Evolutionary conservation across 2,888 invertebrate species (phyloP), one percentile per base, ranked within the genome.

Genomic region (Phaonia tiefii): DNA sequence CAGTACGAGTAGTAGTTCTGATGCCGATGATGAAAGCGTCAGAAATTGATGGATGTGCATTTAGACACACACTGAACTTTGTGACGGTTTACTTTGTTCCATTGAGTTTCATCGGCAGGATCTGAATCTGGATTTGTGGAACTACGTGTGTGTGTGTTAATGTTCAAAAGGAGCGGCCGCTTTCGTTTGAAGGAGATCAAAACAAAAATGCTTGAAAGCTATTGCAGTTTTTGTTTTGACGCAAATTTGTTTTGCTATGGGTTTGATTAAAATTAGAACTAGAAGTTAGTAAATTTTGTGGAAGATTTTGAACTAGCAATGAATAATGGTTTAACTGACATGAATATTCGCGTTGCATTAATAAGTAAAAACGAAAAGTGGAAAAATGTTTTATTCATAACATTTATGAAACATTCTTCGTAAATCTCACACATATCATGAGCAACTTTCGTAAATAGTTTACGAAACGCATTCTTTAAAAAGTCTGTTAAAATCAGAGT

Each of bases 1-100:
- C 22, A 22, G 22, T 2, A 15, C 4, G 42, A 17, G n/a, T n/a
- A n/a, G n/a, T n/a, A n/a, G n/a, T 22, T 22, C 42, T 58, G 25
- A n/a, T 37, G 39, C 10, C 56, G 46, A 58, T 88, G 89, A 89
- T 87, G 88, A 87, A 88, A 88, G 89, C 88, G 86, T 87, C 88
- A 88, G 87, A 87, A 88, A 86, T 88, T 88, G 88, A 88, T 88
- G 88, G 88, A 88, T 88, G 89, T 83, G 73, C 75, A 74, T 80
- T 75, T 75, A 73, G 75, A 75, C 77, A 71, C 67, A 71, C 66
- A 71, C 58, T 77, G 60, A 78, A 58, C 17, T 75, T 75, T 72
- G 67, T 81, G 72, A 66, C 71, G 66, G 56, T 56, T 54, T 25
- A 13, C 20, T 58, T 39, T 13, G 51, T 39, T 39, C 51, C 51